phyloP scores from a whole-genome alignment of 2,888 invertebrate species.

The Aplocera efformata region DNA sequence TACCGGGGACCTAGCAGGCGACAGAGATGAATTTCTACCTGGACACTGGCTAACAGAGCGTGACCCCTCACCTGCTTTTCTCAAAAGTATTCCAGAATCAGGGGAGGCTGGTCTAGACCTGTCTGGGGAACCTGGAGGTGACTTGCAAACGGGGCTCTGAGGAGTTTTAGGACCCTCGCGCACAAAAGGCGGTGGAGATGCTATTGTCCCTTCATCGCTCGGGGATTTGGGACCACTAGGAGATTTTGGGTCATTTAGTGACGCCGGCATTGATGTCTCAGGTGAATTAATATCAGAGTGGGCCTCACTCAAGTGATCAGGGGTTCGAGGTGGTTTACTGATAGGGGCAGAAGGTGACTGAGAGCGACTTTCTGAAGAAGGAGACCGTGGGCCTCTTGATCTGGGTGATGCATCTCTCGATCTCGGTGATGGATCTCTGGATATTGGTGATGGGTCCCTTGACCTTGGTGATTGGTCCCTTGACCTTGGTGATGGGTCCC shows the following conservation, averaged over 20 bases:
- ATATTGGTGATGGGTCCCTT: slow-evolving; percentile 38
- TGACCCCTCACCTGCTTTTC: slow-evolving; percentile 44
- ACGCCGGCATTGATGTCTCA: slow-evolving; percentile 64
- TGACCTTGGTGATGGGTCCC: slow-evolving; percentile 29
- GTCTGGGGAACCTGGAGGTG: slow-evolving; percentile 39
- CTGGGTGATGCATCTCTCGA: slow-evolving; percentile 23
- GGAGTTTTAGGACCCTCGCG: slow-evolving; percentile 66
- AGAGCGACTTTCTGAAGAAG: slow-evolving; percentile 52
- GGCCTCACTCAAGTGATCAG: slow-evolving; percentile 64
- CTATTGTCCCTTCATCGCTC: slow-evolving; percentile 50
- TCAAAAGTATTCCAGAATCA: slow-evolving; percentile 45
- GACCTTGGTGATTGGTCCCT: too few relatives aligned
- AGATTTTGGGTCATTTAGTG: slow-evolving; percentile 64
- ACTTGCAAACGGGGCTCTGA: slow-evolving; percentile 56
- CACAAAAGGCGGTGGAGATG: slow-evolving; percentile 51
- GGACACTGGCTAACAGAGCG: slow-evolving; percentile 62
- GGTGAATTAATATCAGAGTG: slow-evolving; percentile 74
- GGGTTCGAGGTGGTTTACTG: slow-evolving; percentile 48
- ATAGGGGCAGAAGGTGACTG: slow-evolving; percentile 49
- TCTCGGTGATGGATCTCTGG: not conserved
- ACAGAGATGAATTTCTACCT: slow-evolving; percentile 52
- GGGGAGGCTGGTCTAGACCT: slow-evolving; percentile 59
- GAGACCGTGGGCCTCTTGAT: slow-evolving; percentile 49
- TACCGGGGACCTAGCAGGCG: slow-evolving; percentile 33
- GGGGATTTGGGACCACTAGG: slow-evolving; percentile 72